A percentile compares a stretch with the other conserved stretches of the same genome.
Conservation (phyloP, 1,140 invertebrate genomes). For the Ylistrum balloti region DNA sequence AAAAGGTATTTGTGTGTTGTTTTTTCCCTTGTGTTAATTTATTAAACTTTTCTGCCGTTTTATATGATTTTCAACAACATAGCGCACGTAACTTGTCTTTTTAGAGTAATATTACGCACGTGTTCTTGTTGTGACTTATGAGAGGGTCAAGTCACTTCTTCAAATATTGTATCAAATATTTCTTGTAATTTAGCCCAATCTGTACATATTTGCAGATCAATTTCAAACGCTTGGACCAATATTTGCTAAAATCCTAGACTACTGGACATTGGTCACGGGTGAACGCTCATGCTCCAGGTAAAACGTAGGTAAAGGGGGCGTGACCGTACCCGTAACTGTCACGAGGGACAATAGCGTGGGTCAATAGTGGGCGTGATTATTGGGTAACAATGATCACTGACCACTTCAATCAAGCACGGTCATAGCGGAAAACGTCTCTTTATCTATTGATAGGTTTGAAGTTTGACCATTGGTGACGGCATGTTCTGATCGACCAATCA, state of each 20-base stretch:
- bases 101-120: neutral
- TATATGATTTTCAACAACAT: no score
- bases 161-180: conserved; percentile 29
- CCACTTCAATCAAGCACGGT: neutral
- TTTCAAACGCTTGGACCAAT: conserved; percentile 32
- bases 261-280: neutral
- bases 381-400: conserved; percentile 33
- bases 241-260: conserved; percentile 31
- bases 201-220: conserved; percentile 39
- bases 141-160: neutral
- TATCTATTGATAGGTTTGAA: no score
- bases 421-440: neutral
- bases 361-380: neutral
- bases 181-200: conserved; percentile 17
- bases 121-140: conserved; percentile 30
- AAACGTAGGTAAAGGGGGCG: neutral
- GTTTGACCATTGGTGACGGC: neutral
- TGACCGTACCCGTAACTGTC: neutral
- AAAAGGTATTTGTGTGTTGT: no score
- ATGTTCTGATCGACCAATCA: neutral
- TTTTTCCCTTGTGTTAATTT: no score
- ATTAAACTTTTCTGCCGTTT: no score
- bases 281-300: neutral
- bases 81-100: neutral
- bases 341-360: neutral